These are phyloP conservation scores for Syritta pipiens DNA, from an alignment of 2,888 invertebrate species.

Conservation along the genomic window DNA sequence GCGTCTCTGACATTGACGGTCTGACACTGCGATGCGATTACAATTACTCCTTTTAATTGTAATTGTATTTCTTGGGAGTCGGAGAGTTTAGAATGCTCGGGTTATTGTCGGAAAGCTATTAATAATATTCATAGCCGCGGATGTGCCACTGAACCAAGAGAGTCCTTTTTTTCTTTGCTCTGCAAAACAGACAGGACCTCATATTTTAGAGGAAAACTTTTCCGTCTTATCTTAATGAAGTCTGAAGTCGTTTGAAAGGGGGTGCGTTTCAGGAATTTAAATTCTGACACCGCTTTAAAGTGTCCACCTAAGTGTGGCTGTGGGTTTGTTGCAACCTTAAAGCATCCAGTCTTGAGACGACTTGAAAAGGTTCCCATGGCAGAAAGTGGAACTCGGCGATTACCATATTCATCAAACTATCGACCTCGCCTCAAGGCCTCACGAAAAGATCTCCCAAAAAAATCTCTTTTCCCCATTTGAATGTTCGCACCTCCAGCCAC, in stretches of 20 bases:
- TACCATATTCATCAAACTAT: too few species aligned
- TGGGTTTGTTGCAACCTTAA: too few species aligned
- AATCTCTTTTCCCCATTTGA: constrained; percentile 1
- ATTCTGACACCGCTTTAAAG: too few species aligned
- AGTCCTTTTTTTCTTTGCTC: constrained; percentile 13
- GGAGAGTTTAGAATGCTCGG: constrained; percentile 19
- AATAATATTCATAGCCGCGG: constrained; percentile 67
- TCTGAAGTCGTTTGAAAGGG: constrained; percentile 6
- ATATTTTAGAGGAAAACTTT: constrained; percentile 57
- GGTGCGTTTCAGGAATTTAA: neutral
- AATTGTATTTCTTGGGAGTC: neutral
- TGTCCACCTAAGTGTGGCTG: too few species aligned
- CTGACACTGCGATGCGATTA: constrained; percentile 65
- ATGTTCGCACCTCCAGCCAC: constrained; percentile 15
- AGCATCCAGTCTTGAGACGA: too few species aligned
- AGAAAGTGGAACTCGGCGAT: too few species aligned
- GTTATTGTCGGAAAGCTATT: constrained; percentile 55
- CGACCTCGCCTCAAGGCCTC: neutral
- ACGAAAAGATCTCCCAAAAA: neutral
- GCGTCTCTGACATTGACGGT: constrained; percentile 58
- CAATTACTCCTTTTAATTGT: constrained; percentile 62
- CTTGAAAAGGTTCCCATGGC: too few species aligned
- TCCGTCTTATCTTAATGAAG: constrained; percentile 61
- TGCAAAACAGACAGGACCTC: constrained; percentile 60
- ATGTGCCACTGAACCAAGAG: constrained; percentile 24